A percentile compares a stretch with the other conserved stretches of the same genome.
These are phyloP conservation scores for Agrotis segetum DNA, from an alignment of 2,888 invertebrate species.

Conservation along the genomic window DNA sequence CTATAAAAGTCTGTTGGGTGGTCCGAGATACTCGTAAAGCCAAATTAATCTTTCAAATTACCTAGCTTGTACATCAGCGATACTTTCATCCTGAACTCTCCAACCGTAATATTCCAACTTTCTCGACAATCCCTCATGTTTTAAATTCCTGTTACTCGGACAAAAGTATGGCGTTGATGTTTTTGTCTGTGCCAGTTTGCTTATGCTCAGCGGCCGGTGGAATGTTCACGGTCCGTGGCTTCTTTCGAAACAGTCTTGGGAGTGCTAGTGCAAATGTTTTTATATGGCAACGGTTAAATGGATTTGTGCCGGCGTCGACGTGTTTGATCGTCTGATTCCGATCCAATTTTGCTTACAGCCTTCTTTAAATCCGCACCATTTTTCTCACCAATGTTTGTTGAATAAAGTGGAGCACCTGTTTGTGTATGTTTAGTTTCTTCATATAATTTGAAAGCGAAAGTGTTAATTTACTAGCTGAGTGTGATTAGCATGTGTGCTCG, in stretches of 20 bases:
- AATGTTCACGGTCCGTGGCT: conserved; percentile 89
- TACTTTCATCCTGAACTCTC: conserved; percentile 29
- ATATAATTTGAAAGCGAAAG: conserved; percentile 45
- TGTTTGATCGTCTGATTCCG: conserved; percentile 69
- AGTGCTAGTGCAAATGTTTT: conserved; percentile 89
- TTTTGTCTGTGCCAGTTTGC: conserved; percentile 83
- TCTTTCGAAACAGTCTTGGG: conserved; percentile 89
- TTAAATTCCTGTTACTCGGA: conserved; percentile 75
- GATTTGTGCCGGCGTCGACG: conserved; percentile 76
- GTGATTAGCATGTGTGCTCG: conserved; percentile 38
- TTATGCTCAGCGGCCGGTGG: conserved; percentile 84
- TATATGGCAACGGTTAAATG: conserved; percentile 82
- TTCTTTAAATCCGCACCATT: conserved; percentile 50
- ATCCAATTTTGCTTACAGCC: conserved; percentile 63
- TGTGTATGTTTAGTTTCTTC: conserved; percentile 41
- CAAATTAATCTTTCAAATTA: not conserved
- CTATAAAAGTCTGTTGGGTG: not conserved
- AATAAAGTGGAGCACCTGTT: conserved; percentile 53
- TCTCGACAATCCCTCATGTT: conserved; percentile 59
- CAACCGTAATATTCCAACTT: conserved; percentile 51
- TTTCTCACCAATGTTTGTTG: conserved; percentile 30
- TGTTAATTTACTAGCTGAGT: conserved; percentile 45
- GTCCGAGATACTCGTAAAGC: too few relatives aligned
- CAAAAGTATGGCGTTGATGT: conserved; percentile 79
- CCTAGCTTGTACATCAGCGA: not conserved